Conservation (phyloP, 2,888 invertebrate genomes). For the Chymomyza fuscimana region DNA sequence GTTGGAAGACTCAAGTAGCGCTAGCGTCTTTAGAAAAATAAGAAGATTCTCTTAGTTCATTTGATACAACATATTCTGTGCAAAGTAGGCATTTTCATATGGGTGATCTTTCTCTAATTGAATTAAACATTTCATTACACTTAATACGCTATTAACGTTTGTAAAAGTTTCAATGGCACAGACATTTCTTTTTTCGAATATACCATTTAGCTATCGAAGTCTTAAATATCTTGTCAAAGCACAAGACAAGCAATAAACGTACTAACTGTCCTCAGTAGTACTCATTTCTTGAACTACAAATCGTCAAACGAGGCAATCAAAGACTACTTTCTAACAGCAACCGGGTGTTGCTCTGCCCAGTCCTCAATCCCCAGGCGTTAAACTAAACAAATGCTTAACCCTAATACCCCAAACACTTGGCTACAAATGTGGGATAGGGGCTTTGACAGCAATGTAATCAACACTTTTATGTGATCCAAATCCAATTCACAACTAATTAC, state of each 20-base stretch:
- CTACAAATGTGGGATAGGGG: neutral
- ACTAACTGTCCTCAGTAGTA: neutral
- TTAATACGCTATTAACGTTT: neutral
- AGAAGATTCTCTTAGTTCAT: no score
- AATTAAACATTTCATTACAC: neutral
- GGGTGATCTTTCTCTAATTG: neutral
- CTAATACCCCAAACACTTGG: constrained; percentile 42
- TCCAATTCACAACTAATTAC: constrained; percentile 72
- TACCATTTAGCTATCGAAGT: no score
- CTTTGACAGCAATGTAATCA: constrained; percentile 47
- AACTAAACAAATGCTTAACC: constrained; percentile 42
- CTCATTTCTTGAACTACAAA: neutral
- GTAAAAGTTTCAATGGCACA: neutral
- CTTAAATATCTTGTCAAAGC: neutral
- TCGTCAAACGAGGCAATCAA: neutral
- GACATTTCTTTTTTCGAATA: no score
- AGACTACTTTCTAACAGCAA: neutral
- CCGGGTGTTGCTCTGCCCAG: neutral
- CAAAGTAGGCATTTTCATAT: neutral
- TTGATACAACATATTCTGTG: no score
- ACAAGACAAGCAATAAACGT: neutral
- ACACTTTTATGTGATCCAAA: constrained; percentile 71
- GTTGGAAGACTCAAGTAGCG: no score
- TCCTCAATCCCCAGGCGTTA: neutral
- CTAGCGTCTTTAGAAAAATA: no score